Evolutionary conservation across 2,888 invertebrate species (phyloP).

Genomic region (Cephus nigrinus): DNA sequence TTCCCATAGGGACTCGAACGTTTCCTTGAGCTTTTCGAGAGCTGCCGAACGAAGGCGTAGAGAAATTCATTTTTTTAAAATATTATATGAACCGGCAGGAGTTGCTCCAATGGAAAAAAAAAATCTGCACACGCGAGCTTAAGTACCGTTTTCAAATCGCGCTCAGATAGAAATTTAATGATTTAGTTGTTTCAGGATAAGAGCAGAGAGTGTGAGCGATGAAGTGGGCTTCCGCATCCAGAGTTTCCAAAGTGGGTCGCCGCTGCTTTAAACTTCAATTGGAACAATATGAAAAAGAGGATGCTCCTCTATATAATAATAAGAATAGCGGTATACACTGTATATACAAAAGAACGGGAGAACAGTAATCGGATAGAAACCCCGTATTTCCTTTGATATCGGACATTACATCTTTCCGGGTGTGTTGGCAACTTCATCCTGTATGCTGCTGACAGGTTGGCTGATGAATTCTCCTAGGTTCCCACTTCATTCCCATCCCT

Average conservation of each 20-base stretch:
- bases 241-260: too few species aligned
- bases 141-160: too few species aligned
- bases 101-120: not conserved
- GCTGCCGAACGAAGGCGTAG: not conserved
- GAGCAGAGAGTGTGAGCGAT: too few species aligned
- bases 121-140: too few species aligned
- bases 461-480: conserved; percentile 39
- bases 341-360: not conserved
- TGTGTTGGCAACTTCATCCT: conserved; percentile 29
- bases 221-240: too few species aligned
- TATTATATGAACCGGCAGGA: not conserved
- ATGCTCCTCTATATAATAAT: too few species aligned
- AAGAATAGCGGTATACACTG: too few species aligned
- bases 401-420: conserved; percentile 17
- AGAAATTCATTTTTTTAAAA: not conserved
- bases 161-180: too few species aligned
- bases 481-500: not conserved
- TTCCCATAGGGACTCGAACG: not conserved
- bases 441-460: conserved; percentile 44
- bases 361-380: conserved; percentile 14
- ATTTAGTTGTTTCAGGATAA: too few species aligned
- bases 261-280: too few species aligned
- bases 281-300: too few species aligned
- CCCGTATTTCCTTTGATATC: conserved; percentile 17
- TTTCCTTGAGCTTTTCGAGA: not conserved